Base-by-base conservation (phyloP, 2,888 invertebrate genomes). In the Ophonus ardosiacus region DNA sequence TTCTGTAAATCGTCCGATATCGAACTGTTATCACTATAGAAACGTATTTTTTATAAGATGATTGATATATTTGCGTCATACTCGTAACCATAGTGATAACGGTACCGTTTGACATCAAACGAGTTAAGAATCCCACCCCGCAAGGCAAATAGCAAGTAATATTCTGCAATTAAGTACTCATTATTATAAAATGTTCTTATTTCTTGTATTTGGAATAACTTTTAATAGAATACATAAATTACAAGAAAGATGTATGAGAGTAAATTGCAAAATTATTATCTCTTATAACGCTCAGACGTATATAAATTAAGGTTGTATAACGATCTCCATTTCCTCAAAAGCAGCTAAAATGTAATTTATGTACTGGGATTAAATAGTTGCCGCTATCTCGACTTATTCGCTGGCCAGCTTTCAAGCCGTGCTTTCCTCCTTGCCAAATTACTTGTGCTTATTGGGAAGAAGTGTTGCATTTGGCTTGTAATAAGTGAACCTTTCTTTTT, bases 381-480 rank as follows among this genome's bases (percentile, higher is more conserved):
- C 13, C 10, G 0, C 10, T 13, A 51, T 51, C 43, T 13, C 8
- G 13, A 13, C 43, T 51, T 51, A 24, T 18, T 61, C 59, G 15
- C 59, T 15, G 63, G 18, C 61, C 21, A 21, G 21, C 10, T 7
- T 43, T 61, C 61, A 10, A 61, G 21, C 24, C 21, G 63, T 8
- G 18, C 63, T 13, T 10, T 10, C 8, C 13, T 24, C 63, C 18
- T 7, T 63, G 63, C 63, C 63, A 63, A 63, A 63, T 63, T 24
- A 63, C 63, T 63, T 63, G 63, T 24, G 63, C 7, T 63, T 63
- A 13, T 63, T 24, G 63, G 59, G 21, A 61, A 24, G 63, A 63
- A 63, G 63, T 63, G 63, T 63, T 63, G 63, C 13, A 63, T 63
- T 63, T 63, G 24, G 63, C 24, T 59, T 59, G 63, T 63, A 63